Conservation (phyloP, 2,797 vertebrate genomes). For the Arrhamphus sclerolepis region DNA sequence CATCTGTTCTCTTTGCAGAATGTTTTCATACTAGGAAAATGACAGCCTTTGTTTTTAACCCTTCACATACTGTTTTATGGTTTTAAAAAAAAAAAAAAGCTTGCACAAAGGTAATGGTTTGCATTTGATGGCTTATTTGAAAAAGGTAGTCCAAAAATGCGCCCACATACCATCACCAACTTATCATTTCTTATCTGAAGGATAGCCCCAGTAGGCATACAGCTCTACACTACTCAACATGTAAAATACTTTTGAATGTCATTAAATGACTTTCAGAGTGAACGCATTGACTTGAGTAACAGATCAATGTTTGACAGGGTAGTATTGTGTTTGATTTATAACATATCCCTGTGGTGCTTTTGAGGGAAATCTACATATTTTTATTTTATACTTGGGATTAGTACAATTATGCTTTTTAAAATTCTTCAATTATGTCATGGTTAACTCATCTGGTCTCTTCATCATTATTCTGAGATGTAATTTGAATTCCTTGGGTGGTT, state of each 20-base stretch:
- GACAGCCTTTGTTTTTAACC: slow-evolving; percentile 41
- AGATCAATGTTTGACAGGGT: no score
- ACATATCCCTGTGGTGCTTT: neutral
- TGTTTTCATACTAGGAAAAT: slow-evolving; percentile 39
- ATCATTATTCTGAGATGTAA: slow-evolving; percentile 13
- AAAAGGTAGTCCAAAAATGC: slow-evolving; percentile 22
- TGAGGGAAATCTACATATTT: neutral
- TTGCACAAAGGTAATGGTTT: slow-evolving; percentile 55
- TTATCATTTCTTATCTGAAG: slow-evolving; percentile 18
- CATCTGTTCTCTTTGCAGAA: slow-evolving; percentile 46
- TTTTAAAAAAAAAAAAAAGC: no score
- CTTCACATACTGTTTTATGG: slow-evolving; percentile 6
- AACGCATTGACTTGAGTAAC: no score
- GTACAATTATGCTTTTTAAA: slow-evolving; percentile 6
- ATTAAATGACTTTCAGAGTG: neutral
- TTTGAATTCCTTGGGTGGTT: slow-evolving; percentile 17
- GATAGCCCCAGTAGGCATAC: slow-evolving; percentile 23
- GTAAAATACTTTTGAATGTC: neutral
- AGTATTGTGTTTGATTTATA: no score
- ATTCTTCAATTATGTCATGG: neutral
- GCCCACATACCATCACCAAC: no score
- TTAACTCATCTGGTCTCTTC: slow-evolving; percentile 18
- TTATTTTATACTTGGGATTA: slow-evolving; percentile 9
- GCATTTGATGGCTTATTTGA: slow-evolving; percentile 41
- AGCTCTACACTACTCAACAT: neutral